Evolutionary conservation across 2,888 invertebrate genomes (phyloP).

Genomic region (Hermaeophaga mercurialis): DNA sequence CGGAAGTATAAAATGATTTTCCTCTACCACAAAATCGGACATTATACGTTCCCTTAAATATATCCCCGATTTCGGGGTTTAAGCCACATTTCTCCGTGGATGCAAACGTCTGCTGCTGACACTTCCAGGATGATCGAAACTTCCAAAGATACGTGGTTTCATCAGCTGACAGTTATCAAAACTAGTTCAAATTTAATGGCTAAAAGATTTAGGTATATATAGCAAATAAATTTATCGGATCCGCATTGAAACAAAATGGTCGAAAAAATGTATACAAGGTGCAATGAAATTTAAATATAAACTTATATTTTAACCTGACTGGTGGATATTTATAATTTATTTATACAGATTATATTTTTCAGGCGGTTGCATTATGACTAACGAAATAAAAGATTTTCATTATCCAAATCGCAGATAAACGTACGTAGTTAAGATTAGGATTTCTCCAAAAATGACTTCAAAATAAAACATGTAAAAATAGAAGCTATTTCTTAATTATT

Average conservation of each 20-base stretch:
- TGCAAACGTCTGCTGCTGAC: constrained; percentile 23
- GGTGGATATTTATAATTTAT: no score
- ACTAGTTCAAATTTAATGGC: constrained; percentile 16
- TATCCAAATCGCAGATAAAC: no score
- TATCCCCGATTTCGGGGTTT: constrained; percentile 13
- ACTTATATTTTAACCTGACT: no score
- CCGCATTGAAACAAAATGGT: not conserved
- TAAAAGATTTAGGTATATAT: constrained; percentile 13
- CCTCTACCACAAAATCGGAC: constrained; percentile 12
- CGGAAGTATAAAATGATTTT: not conserved
- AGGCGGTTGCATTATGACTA: no score
- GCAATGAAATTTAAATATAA: no score
- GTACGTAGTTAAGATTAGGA: no score
- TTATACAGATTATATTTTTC: no score
- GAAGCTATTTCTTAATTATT: no score
- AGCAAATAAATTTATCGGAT: constrained; percentile 6
- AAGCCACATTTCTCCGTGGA: constrained; percentile 19
- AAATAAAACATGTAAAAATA: no score
- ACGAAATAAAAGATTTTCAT: no score
- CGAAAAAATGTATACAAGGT: no score
- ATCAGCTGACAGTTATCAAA: constrained; percentile 20
- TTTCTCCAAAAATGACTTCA: no score
- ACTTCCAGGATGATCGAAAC: constrained; percentile 19
- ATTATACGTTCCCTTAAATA: constrained; percentile 13
- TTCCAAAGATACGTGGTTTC: constrained; percentile 17